Evolutionary conservation across 2,888 invertebrate species (phyloP).

Genomic region (Trachelus troglodyta): DNA sequence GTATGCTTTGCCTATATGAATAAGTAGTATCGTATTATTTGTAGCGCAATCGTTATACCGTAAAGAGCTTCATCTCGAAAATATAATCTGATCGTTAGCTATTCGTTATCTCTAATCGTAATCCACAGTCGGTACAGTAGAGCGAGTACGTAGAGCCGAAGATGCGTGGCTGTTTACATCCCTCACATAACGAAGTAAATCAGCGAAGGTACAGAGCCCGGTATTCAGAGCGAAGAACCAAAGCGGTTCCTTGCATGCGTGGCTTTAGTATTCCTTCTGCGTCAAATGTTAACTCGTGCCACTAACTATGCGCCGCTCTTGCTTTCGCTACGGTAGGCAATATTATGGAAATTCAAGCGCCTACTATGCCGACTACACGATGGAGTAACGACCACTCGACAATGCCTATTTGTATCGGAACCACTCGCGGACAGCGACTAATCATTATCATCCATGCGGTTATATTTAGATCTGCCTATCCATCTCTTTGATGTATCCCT

Average conservation of each 20-base stretch:
- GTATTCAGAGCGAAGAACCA: background rate
- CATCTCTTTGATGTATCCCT: background rate
- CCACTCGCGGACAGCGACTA: conserved; percentile 40
- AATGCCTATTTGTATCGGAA: conserved; percentile 49
- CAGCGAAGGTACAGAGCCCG: conserved; percentile 21
- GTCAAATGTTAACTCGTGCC: conserved; percentile 60
- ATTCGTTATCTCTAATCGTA: conserved; percentile 48
- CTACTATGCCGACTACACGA: conserved; percentile 12
- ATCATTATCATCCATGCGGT: conserved; percentile 40
- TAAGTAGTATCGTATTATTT: background rate
- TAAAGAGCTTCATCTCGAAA: conserved; percentile 56
- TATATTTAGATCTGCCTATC: conserved; percentile 32
- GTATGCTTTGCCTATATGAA: background rate
- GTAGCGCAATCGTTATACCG: conserved; percentile 24
- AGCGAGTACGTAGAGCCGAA: conserved; percentile 27
- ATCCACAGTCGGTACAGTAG: conserved; percentile 41
- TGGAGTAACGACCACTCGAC: conserved; percentile 38
- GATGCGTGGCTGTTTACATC: conserved; percentile 37
- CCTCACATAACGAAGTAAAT: conserved; percentile 49
- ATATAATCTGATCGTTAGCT: conserved; percentile 58
- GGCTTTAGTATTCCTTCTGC: conserved; percentile 59
- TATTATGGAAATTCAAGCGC: conserved; percentile 48
- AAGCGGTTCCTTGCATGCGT: conserved; percentile 19
- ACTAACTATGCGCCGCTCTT: conserved; percentile 53
- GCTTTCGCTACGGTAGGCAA: conserved; percentile 30